These are phyloP conservation scores for Spialia ferax DNA, from an alignment of 2,888 invertebrate species.

Conservation along the genomic window DNA sequence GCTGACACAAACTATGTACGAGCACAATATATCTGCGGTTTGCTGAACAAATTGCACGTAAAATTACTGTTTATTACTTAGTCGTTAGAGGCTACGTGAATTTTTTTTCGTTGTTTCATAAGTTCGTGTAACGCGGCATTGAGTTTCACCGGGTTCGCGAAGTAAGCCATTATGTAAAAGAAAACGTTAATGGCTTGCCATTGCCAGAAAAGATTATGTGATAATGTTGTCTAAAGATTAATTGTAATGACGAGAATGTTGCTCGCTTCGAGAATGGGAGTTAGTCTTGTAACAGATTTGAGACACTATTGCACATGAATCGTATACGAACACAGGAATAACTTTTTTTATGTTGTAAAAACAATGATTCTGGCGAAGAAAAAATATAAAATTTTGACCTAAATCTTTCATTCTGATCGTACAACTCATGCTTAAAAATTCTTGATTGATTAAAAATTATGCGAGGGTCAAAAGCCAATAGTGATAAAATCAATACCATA, in stretches of 20 bases:
- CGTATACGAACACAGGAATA: not conserved
- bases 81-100: conserved; percentile 9
- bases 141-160: conserved; percentile 47
- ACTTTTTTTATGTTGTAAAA: not conserved
- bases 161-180: conserved; percentile 54
- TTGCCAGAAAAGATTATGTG: conserved; percentile 49
- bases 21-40: conserved; percentile 34
- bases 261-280: conserved; percentile 17
- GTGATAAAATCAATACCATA: conserved; percentile 13
- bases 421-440: not conserved
- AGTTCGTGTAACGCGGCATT: conserved; percentile 23
- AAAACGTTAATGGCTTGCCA: conserved; percentile 55
- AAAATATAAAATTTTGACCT: no score
- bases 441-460: not conserved
- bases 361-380: no score
- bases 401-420: not conserved
- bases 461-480: not conserved
- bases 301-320: not conserved
- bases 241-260: conserved; percentile 40
- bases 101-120: conserved; percentile 17
- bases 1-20: conserved; percentile 35
- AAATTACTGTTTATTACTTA: conserved; percentile 29
- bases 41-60: conserved; percentile 10
- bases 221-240: conserved; percentile 50
- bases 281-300: not conserved